Conservation (phyloP, 2,888 invertebrate species). For the Cephus spinipes region DNA sequence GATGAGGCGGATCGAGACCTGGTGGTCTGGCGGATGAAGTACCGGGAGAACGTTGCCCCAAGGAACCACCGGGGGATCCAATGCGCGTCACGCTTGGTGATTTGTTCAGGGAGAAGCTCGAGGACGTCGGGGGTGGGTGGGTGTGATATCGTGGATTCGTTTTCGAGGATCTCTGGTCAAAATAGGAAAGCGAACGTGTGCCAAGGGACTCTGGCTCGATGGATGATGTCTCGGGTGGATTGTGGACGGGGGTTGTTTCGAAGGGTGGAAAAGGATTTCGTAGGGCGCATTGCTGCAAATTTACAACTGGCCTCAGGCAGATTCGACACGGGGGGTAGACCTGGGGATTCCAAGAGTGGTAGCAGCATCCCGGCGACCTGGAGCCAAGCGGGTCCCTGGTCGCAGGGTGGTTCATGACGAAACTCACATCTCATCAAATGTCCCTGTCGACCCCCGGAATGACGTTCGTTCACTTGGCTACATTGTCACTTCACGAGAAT, state of each 20-base stretch:
- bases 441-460: not conserved
- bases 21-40: conserved; percentile 29
- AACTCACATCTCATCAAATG: conserved; percentile 56
- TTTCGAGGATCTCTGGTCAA: conserved; percentile 1
- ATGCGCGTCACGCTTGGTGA: conserved; percentile 45
- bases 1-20: conserved; percentile 54
- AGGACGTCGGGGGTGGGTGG: conserved; percentile 39
- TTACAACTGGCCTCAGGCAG: conserved; percentile 57
- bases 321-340: conserved; percentile 56
- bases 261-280: conserved; percentile 34
- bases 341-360: conserved; percentile 60
- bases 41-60: conserved; percentile 51
- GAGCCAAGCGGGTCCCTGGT: conserved; percentile 64
- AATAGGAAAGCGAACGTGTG: not conserved
- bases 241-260: conserved; percentile 10
- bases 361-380: conserved; percentile 65
- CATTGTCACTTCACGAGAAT: conserved; percentile 7
- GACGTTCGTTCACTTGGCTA: not conserved
- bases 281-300: conserved; percentile 44
- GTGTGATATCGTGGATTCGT: conserved; percentile 37
- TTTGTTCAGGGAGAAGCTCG: conserved; percentile 43
- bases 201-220: not conserved
- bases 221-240: conserved; percentile 13
- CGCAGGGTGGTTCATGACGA: conserved; percentile 65
- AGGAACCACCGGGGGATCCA: conserved; percentile 51